A percentile compares a stretch with the other conserved stretches of the same genome.
These are phyloP conservation scores for Hipparchia semele DNA, from an alignment of 2,888 invertebrate genomes.

Conservation along the genomic window DNA sequence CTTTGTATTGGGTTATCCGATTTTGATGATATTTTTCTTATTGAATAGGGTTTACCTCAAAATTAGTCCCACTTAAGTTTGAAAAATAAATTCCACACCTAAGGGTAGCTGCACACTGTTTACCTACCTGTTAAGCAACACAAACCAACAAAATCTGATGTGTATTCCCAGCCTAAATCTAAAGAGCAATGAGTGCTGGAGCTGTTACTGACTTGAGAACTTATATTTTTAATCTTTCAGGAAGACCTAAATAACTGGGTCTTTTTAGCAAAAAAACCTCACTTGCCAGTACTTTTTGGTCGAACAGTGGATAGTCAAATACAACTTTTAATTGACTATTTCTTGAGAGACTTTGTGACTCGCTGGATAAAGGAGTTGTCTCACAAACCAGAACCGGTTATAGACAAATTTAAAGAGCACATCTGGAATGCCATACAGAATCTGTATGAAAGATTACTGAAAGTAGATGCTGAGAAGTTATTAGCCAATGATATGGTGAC, in stretches of 20 bases:
- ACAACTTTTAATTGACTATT: conserved; percentile 91
- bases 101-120: no score
- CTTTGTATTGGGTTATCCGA: no score
- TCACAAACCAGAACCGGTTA: conserved; percentile 85
- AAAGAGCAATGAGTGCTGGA: no score
- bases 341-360: conserved; percentile 90
- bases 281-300: conserved; percentile 91
- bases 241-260: conserved; percentile 74
- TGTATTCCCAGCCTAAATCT: no score
- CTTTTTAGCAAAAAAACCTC: conserved; percentile 69
- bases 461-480: conserved; percentile 91
- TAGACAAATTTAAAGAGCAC: conserved; percentile 89
- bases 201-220: no score
- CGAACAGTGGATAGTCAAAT: conserved; percentile 92
- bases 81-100: no score
- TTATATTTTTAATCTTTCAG: conserved; percentile 46
- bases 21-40: no score
- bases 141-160: no score
- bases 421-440: conserved; percentile 90
- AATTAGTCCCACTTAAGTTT: no score
- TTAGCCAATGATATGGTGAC: conserved; percentile 92
- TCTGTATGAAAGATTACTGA: conserved; percentile 87
- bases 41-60: no score
- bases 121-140: no score
- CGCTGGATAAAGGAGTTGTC: conserved; percentile 89